A percentile compares a stretch with the other conserved stretches of the same genome.
Evolutionary conservation across 2,113 vertebrate genomes (phyloP).

Genomic region (Phyllopteryx taeniolatus): DNA sequence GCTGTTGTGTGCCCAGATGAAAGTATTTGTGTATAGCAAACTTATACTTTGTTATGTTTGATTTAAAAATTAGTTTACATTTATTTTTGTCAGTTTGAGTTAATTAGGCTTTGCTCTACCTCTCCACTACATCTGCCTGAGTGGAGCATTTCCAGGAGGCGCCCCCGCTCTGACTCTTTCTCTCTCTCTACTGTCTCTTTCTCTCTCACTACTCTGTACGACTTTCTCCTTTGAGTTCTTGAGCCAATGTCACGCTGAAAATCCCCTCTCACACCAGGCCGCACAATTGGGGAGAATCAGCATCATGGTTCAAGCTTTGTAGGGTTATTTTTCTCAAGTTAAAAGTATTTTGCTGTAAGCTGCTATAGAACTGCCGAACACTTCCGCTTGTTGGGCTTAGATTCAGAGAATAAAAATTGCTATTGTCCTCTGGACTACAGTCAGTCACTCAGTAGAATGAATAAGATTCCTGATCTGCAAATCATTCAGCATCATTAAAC

Average conservation of each 20-base stretch:
- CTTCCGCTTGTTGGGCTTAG: neutral
- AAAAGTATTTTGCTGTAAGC: conserved; percentile 1
- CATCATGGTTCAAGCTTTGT: neutral
- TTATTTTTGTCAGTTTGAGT: neutral
- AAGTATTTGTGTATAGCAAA: neutral
- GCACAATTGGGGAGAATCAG: neutral
- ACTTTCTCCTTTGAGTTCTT: neutral
- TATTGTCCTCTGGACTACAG: neutral
- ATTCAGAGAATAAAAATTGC: neutral
- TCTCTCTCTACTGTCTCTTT: neutral
- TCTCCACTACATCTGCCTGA: neutral
- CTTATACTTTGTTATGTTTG: neutral
- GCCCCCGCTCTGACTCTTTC: neutral
- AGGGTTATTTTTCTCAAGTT: neutral
- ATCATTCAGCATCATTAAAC: too few species aligned
- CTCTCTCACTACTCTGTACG: too few species aligned
- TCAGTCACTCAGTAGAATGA: neutral
- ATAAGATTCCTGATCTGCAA: neutral
- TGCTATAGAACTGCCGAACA: neutral
- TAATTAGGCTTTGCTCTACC: neutral
- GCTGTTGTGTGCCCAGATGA: too few species aligned
- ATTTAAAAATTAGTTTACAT: neutral
- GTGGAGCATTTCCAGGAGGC: neutral
- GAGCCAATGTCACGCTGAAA: neutral
- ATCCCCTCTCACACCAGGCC: neutral